phyloP scores from a whole-genome alignment of 2,113 vertebrate genomes.

The Podilymbus podiceps region DNA sequence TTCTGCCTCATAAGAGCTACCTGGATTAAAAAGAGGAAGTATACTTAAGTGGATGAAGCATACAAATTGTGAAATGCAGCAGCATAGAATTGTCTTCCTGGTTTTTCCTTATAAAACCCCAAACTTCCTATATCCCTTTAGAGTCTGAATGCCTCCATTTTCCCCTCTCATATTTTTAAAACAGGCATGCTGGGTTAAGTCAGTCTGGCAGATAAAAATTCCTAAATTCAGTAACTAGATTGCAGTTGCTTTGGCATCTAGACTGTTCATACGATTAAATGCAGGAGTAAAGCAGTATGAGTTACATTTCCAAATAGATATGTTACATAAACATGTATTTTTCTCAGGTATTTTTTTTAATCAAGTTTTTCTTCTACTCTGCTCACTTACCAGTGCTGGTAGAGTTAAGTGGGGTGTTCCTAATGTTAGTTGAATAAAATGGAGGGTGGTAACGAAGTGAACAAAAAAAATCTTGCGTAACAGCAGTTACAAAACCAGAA shows the following conservation, averaged over 20 bases:
- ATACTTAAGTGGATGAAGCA: background rate
- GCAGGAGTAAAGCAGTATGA: background rate
- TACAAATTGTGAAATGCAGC: background rate
- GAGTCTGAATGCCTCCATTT: background rate
- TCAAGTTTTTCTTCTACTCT: background rate
- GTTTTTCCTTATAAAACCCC: background rate
- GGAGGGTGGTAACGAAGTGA: background rate
- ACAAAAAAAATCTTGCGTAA: background rate
- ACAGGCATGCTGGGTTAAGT: background rate
- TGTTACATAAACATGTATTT: background rate
- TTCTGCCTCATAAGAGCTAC: background rate
- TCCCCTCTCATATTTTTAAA: background rate
- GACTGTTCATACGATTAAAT: background rate
- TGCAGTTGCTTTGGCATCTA: background rate
- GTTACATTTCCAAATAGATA: background rate
- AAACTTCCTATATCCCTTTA: fast-evolving
- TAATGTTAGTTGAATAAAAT: background rate
- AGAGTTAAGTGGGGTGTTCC: background rate
- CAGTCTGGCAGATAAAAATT: background rate
- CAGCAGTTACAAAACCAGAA: background rate
- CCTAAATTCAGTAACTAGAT: background rate
- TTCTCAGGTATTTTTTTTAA: background rate
- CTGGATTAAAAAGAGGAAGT: background rate
- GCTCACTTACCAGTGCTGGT: background rate
- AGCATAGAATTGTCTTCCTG: background rate